A percentile compares a stretch with the other conserved stretches of the same genome.
Evolutionary conservation across 1,140 invertebrate genomes (phyloP).

Genomic region (Drosophila pruinosa): DNA sequence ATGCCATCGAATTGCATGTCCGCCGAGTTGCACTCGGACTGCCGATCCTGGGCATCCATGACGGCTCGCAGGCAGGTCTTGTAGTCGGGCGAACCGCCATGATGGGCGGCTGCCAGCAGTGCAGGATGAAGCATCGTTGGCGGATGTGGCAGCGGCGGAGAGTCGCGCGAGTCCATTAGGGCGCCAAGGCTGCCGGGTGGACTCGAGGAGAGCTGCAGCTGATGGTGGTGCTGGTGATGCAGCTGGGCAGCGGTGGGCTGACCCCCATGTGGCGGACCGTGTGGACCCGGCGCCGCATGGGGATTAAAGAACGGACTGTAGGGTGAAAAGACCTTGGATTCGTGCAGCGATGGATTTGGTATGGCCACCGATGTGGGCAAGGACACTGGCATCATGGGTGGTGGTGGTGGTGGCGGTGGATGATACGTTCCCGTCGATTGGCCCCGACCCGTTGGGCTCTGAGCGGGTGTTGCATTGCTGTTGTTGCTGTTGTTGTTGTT

Average conservation of each 20-base stretch:
- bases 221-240: slow-evolving; percentile 76
- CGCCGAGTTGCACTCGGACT: slow-evolving; percentile 94
- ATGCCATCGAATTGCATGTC: slow-evolving; percentile 94
- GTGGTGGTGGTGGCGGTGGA: slow-evolving; percentile 88
- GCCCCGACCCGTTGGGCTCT: slow-evolving; percentile 87
- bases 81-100: slow-evolving; percentile 90
- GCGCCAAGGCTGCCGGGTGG: slow-evolving; percentile 85
- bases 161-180: slow-evolving; percentile 89
- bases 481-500: slow-evolving; percentile 45
- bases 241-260: slow-evolving; percentile 80
- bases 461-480: slow-evolving; percentile 81
- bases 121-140: slow-evolving; percentile 91
- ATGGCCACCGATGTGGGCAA: slow-evolving; percentile 97
- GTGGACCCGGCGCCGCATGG: slow-evolving; percentile 69
- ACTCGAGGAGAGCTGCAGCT: slow-evolving; percentile 84
- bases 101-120: slow-evolving; percentile 90
- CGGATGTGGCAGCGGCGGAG: slow-evolving; percentile 90
- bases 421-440: slow-evolving; percentile 83
- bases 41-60: slow-evolving; percentile 92
- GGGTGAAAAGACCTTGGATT: slow-evolving; percentile 96
- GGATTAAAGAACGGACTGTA: slow-evolving; percentile 93
- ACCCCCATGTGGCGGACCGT: slow-evolving; percentile 84
- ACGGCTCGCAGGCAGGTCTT: slow-evolving; percentile 86
- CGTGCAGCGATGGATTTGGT: slow-evolving; percentile 96
- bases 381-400: slow-evolving; percentile 86